Percentiles rank a stretch among this genome's conserved stretches.
Conservation (phyloP, 2,888 invertebrate species). For the Drosophila pseudotakahashii region DNA sequence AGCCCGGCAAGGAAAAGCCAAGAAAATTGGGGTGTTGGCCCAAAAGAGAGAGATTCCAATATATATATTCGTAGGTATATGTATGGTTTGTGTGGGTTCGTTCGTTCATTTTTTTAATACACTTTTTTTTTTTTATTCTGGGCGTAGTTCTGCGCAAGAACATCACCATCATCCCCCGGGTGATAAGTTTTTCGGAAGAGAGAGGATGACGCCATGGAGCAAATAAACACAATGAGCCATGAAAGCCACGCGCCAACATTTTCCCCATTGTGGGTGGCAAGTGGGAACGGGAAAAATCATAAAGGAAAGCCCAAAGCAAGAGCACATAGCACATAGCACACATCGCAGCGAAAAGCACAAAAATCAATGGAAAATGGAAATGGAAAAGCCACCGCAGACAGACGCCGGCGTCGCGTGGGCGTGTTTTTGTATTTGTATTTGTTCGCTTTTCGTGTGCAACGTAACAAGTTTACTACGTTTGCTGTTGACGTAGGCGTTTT, state of each 20-base stretch:
- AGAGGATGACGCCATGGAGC: slow-evolving; percentile 73
- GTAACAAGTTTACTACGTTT: slow-evolving; percentile 67
- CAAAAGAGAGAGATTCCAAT: slow-evolving; percentile 18
- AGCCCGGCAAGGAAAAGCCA: slow-evolving; percentile 10
- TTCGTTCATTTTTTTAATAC: slow-evolving; percentile 16
- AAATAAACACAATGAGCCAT: slow-evolving; percentile 61
- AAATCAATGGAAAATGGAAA: slow-evolving; percentile 62
- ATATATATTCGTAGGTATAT: slow-evolving; percentile 6
- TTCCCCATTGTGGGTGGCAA: slow-evolving; percentile 38
- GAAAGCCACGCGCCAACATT: slow-evolving; percentile 70
- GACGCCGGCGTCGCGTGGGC: slow-evolving; percentile 42
- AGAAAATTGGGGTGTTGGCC: slow-evolving; percentile 54
- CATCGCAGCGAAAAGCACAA: slow-evolving; percentile 27
- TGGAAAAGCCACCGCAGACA: slow-evolving; percentile 35
- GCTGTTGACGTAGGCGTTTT: slow-evolving; percentile 69
- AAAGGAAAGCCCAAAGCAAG: slow-evolving; percentile 43
- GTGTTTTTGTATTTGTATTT: not conserved
- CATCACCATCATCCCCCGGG: slow-evolving; percentile 34
- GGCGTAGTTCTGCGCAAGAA: slow-evolving; percentile 42
- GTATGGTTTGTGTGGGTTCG: not conserved
- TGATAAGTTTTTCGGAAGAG: slow-evolving; percentile 24
- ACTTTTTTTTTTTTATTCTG: slow-evolving; percentile 27
- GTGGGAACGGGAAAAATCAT: slow-evolving; percentile 12
- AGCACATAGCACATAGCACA: not conserved
- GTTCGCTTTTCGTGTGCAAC: slow-evolving; percentile 8